phyloP scores from a whole-genome alignment of 1,140 invertebrate genomes.

The Parapsyche elsis region DNA sequence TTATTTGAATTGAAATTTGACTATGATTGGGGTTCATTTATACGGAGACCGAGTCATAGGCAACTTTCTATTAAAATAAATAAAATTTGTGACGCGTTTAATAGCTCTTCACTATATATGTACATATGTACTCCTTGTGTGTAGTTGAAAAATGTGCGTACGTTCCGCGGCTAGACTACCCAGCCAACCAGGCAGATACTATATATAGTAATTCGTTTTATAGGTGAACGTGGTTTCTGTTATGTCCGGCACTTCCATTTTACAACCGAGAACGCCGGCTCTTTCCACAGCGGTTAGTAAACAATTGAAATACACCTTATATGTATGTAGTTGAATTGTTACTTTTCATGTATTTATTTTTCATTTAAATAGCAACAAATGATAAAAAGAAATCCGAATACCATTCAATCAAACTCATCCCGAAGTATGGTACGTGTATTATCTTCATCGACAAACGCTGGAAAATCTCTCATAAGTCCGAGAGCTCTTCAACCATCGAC shows the following conservation, averaged over 20 bases:
- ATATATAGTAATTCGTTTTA: not conserved
- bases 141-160: no score
- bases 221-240: slow-evolving; percentile 14
- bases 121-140: no score
- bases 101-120: no score
- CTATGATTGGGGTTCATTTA: no score
- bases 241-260: slow-evolving; percentile 45
- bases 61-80: no score
- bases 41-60: no score
- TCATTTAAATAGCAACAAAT: not conserved
- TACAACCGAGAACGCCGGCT: slow-evolving; percentile 38
- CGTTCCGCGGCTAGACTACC: no score
- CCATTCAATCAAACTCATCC: not conserved
- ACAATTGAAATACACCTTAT: not conserved
- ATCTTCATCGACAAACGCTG: slow-evolving; percentile 34
- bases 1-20: no score
- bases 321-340: not conserved
- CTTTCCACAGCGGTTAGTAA: slow-evolving; percentile 8
- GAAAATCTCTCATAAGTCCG: slow-evolving; percentile 52
- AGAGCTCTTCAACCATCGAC: slow-evolving; percentile 46
- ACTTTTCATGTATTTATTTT: not conserved
- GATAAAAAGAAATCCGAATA: slow-evolving; percentile 18
- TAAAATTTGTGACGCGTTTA: no score
- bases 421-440: slow-evolving; percentile 50
- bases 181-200: no score